Conservation (phyloP, 1,140 invertebrate species). For the Drosophila willistoni region DNA sequence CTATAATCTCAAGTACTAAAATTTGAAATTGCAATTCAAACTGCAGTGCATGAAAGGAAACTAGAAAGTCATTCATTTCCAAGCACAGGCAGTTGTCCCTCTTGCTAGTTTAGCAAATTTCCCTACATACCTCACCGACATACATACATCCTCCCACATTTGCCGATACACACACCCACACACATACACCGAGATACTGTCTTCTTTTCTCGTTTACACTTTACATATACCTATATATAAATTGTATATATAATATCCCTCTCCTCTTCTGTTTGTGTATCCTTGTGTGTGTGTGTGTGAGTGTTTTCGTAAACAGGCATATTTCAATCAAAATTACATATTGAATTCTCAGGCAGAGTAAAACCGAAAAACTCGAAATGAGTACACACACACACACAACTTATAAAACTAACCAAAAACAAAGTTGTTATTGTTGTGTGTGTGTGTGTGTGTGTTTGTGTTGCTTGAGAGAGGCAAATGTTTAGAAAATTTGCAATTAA, state of each 20-base stretch:
- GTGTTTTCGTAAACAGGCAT: slow-evolving; percentile 69
- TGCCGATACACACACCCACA: neutral
- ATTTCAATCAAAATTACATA: slow-evolving; percentile 80
- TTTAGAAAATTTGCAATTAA: slow-evolving; percentile 79
- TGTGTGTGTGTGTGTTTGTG: slow-evolving; percentile 8
- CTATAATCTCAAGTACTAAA: neutral
- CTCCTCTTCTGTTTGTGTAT: slow-evolving; percentile 33
- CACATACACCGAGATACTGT: neutral
- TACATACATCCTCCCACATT: too few species aligned
- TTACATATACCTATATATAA: neutral
- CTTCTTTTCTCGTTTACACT: slow-evolving; percentile 1
- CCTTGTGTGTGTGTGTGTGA: slow-evolving; percentile 17
- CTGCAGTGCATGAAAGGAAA: slow-evolving; percentile 35
- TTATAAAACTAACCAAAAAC: slow-evolving; percentile 35
- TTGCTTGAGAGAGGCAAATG: slow-evolving; percentile 51
- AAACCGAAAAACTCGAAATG: slow-evolving; percentile 47
- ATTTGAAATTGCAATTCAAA: neutral
- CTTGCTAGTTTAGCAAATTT: slow-evolving; percentile 1
- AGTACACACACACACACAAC: slow-evolving; percentile 29
- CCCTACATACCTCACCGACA: neutral
- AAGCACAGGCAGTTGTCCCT: slow-evolving; percentile 45
- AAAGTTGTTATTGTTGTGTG: slow-evolving; percentile 40
- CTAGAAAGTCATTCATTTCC: slow-evolving; percentile 67
- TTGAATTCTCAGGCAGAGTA: slow-evolving; percentile 54
- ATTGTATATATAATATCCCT: slow-evolving; percentile 28